Evolutionary conservation across 2,797 vertebrate genomes (phyloP).

Genomic region (Clarias platycephalus): DNA sequence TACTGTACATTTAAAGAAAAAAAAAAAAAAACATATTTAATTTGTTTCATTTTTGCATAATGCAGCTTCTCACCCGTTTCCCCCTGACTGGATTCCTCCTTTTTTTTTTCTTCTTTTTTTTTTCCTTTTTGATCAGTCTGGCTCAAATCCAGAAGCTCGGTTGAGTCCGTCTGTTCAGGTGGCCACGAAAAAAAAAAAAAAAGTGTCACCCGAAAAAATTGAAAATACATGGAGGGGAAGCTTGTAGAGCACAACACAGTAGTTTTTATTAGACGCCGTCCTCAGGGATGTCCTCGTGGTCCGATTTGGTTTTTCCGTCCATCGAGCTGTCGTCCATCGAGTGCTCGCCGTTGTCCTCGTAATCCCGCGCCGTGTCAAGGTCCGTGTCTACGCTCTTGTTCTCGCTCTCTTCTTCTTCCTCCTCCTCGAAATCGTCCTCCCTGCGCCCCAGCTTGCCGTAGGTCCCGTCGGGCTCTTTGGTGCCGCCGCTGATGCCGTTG

Average conservation of each 20-base stretch:
- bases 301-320: constrained; percentile 99
- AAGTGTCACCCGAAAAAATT: constrained; percentile 40
- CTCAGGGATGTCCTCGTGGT: constrained; percentile 97
- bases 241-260: constrained; percentile 85
- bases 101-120: not conserved
- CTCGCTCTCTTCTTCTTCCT: constrained; percentile 94
- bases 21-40: constrained; percentile 76
- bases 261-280: constrained; percentile 90
- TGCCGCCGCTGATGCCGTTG: constrained; percentile 76
- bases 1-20: constrained; percentile 86
- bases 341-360: constrained; percentile 95
- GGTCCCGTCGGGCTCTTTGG: constrained; percentile 87
- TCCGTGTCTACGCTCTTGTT: constrained; percentile 99
- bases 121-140: constrained; percentile 72
- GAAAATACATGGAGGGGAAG: constrained; percentile 20
- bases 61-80: constrained; percentile 85
- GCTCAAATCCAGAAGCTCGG: constrained; percentile 93
- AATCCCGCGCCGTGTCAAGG: constrained; percentile 94
- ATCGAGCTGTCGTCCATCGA: constrained; percentile 99
- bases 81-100: constrained; percentile 19
- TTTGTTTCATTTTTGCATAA: constrained; percentile 91
- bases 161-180: constrained; percentile 86
- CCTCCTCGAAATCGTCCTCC: constrained; percentile 92
- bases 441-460: constrained; percentile 88
- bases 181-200: constrained; percentile 63